These are phyloP conservation scores for Lochmaea capreae DNA, from an alignment of 2,888 invertebrate species.

Conservation along the genomic window DNA sequence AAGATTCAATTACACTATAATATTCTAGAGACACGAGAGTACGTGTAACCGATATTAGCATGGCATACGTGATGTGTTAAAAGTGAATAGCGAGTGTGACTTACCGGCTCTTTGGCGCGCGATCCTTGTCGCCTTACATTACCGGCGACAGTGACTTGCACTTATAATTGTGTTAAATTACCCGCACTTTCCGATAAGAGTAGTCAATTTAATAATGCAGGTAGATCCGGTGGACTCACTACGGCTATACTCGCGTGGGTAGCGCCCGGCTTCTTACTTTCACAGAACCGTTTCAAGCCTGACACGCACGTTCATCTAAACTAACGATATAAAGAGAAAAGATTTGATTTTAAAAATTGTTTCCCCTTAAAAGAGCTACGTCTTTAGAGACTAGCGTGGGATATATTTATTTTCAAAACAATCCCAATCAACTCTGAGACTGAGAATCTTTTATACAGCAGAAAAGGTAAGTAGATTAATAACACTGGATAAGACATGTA, in stretches of 20 bases:
- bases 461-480: too few species aligned
- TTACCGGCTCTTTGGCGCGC: constrained; percentile 44
- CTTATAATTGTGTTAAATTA: constrained; percentile 61
- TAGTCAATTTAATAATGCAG: constrained; percentile 56
- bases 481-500: too few species aligned
- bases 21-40: constrained; percentile 45
- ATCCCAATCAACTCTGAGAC: too few species aligned
- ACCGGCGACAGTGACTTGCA: constrained; percentile 51
- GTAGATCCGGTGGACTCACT: constrained; percentile 41
- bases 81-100: constrained; percentile 36
- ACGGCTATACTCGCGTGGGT: constrained; percentile 21
- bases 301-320: background rate
- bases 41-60: constrained; percentile 48
- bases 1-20: constrained; percentile 43
- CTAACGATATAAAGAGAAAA: too few species aligned
- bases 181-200: constrained; percentile 56
- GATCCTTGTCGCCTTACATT: constrained; percentile 48
- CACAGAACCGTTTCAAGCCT: background rate
- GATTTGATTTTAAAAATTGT: too few species aligned
- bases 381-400: too few species aligned
- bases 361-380: too few species aligned
- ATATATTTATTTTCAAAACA: too few species aligned
- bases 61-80: constrained; percentile 19
- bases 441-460: too few species aligned
- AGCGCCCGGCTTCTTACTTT: constrained; percentile 26